Base-by-base conservation (phyloP, 2,888 invertebrate genomes). In the Mactromeris polynyma region DNA sequence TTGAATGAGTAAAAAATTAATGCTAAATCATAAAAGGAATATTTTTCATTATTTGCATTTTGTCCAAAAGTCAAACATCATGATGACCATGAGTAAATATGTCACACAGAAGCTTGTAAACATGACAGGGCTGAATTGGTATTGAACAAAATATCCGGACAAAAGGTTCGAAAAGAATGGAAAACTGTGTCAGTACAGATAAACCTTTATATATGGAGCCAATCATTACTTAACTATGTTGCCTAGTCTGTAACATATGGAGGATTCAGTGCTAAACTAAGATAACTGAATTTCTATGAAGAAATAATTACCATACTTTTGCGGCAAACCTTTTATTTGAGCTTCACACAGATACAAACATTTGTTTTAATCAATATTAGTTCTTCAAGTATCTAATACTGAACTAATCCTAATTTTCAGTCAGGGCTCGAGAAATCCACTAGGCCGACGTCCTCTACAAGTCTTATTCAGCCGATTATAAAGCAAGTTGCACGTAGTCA, bases 1-100 rank as follows among this genome's bases (percentile, higher is more conserved):
- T 73, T 36, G 36, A 64, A 64, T 26, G 58, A 64, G 58, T 64
- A 64, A 64, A 64, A 64, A n/a, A 64, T 64, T 64, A 64, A 64
- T 26, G 58, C 26, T 64, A 64, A 64, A 64, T 64, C 26, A 64
- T 64, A 64, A 64, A 46, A 64, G 58, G 58, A 64, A 26, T 64
- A 64, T 64, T 64, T 64, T 64, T 64, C 58, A 26, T 64, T 64
- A 26, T 64, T 64, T 64, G 58, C 11, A 64, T 64, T 64, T 64
- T 26, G 3, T 64, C 58, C 58, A 64, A 26, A 64, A 64, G 58
- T 64, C 58, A 64, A 64, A 64, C 26, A 64, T 64, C 58, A 64
- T 64, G 58, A 21, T 64, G 58, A 64, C 58, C 58, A 26, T 64
- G 58, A 64, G 26, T 64, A 64, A 64, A 64, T 64, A 64, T 46